Evolutionary conservation across 92 coral and sea anemone species (phyloP), one percentile per base, ranked within the genome.

Genomic region (Scolanthus callimorphus): DNA sequence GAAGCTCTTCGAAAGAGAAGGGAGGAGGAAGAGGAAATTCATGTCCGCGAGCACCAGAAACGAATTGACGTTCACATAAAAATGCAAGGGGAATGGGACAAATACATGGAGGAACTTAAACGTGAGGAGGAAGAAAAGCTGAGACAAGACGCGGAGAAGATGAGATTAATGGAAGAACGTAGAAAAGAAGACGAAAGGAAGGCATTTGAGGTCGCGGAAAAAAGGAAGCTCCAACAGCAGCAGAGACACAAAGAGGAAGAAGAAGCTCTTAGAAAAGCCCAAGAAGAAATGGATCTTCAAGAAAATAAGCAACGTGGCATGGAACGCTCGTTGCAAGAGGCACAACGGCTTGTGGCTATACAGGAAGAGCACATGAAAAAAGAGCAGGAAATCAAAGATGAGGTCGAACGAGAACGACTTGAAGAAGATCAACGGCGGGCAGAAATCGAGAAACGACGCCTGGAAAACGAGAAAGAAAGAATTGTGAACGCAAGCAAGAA

Each of bases 201-300:
- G 49, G 31, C 75, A 15, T 45, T 68, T 25, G 65, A 68, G 26
- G 21, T 23, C 0, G 75, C 75, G 26, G 75, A 56, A 49, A 56
- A 37, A 48, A 63, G 75, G 19, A 68, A 68, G 45, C 20, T n/a
- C 9, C 65, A 68, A 17, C 57, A 68, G 24, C 83, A 82, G 47
- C 77, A 76, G 24, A 78, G 89, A 8, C 83, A 72, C 1, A 58
- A 38, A 28, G 89, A 82, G 47, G 89, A 82, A 20, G 50, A 82
- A 19, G 83, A 82, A 64, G 79, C 89, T 3, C 79, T 71, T 48
- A 28, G 49, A 37, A 64, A 44, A 12, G 83, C 83, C 1, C 79
- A 82, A 47, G 26, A 60, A 26, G 73, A 49, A 17, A 71, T 67
- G 65, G 58, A 55, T 8, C 55, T 66, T 19, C 89, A 82, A 27